These are phyloP conservation scores for Tricholauxania praeusta DNA, from an alignment of 2,888 invertebrate genomes.

Conservation along the genomic window DNA sequence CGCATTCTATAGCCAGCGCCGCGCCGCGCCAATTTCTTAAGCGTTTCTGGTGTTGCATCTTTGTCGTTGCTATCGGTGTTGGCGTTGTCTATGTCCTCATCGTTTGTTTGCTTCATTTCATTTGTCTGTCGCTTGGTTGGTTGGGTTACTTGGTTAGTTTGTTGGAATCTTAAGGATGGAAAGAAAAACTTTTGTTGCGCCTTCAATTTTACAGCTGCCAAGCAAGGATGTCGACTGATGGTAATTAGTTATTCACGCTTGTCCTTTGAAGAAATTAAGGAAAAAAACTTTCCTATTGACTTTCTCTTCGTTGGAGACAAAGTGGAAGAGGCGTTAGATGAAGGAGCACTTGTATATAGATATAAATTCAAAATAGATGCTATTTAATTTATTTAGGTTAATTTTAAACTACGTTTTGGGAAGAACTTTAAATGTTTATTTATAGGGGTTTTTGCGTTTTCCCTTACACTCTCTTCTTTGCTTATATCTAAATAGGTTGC, in stretches of 20 bases:
- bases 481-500: too few species aligned
- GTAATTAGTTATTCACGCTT: slow-evolving; percentile 65
- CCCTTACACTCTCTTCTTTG: too few species aligned
- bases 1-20: background rate
- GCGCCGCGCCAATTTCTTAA: background rate
- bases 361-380: too few species aligned
- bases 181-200: slow-evolving; percentile 21
- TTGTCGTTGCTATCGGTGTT: background rate
- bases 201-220: slow-evolving; percentile 27
- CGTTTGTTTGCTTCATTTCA: slow-evolving; percentile 22
- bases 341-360: background rate
- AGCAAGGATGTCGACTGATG: slow-evolving; percentile 38
- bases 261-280: slow-evolving; percentile 45
- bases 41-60: too few species aligned
- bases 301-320: background rate
- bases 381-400: too few species aligned
- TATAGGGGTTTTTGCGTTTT: too few species aligned
- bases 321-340: background rate
- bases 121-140: slow-evolving; percentile 15
- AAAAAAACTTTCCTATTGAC: slow-evolving; percentile 37
- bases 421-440: too few species aligned
- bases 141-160: slow-evolving; percentile 8
- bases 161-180: slow-evolving; percentile 7
- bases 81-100: slow-evolving; percentile 5
- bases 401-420: too few species aligned